Evolutionary conservation across 2,797 vertebrate genomes (phyloP).

Genomic region (Falco naumanni): DNA sequence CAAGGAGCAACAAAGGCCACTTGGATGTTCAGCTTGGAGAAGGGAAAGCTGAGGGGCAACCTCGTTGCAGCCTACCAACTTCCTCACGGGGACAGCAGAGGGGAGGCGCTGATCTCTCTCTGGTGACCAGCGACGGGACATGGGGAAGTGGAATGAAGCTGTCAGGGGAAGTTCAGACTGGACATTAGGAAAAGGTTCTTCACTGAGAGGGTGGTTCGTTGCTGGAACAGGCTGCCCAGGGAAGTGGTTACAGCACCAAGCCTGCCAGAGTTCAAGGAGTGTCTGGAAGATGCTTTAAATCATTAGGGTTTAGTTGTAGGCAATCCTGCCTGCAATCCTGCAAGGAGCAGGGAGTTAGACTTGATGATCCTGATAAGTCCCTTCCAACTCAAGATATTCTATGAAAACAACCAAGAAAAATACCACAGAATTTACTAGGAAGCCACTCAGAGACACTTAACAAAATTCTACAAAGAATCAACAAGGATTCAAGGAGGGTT

Average conservation of each 20-base stretch:
- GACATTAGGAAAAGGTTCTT: background rate
- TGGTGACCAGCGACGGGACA: background rate
- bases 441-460: background rate
- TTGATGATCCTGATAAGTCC: background rate
- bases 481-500: background rate
- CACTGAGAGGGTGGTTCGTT: too few species aligned
- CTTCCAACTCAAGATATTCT: background rate
- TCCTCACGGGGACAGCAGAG: fast-evolving
- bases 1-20: fast-evolving
- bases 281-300: background rate
- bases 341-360: too few species aligned
- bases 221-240: too few species aligned
- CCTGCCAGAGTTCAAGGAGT: background rate
- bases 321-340: background rate
- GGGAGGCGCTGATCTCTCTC: background rate
- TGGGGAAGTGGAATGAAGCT: background rate
- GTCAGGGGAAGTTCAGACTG: background rate
- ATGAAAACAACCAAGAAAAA: background rate
- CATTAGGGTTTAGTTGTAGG: background rate
- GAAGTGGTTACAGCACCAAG: fast-evolving
- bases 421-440: background rate
- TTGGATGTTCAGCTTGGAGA: background rate
- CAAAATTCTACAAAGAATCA: background rate
- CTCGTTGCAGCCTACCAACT: fast-evolving
- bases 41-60: background rate